Base-by-base conservation (phyloP, 2,113 vertebrate genomes). In the Fregata magnificens region DNA sequence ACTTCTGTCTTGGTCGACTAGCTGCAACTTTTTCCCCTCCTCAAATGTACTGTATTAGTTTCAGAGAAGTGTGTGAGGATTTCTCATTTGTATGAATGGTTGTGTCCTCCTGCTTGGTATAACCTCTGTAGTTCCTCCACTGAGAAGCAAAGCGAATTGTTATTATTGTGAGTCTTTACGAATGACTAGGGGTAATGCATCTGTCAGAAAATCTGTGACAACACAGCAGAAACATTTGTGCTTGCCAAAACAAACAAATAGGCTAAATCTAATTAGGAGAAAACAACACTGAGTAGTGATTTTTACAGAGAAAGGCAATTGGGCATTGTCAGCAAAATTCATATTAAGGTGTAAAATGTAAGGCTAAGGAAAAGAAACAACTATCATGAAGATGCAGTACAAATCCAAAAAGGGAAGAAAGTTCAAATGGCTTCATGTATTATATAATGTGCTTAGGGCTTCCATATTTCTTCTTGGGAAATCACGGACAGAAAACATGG, bases 141-240 rank as follows among this genome's bases (percentile, higher is more conserved):
- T 40, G 47, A 91, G 80, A 59, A 74, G 36, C 47, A 45, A 93
- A 95, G 32, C 63, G 79, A 88, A 31, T 77, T 90, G 63, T 88
- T 92, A 67, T 94, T 90, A 63, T 59, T 90, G 21, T 67, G 59
- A 65, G 19, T 63, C 55, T 93, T 90, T 71, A 78, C 4, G 16
- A 76, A 67, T 34, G 9, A 84, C 88, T 36, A 22, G 58, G 34
- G 47, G 12, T 94, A 58, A 47, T 81, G 69, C 53, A 93, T 61
- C 85, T 92, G 71, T 94, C 90, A 88, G 93, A 80, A 95, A 36
- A 90, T 62, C 56, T 65, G 50, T 79, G 76, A 50, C 71, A 82
- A 36, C 9, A 0, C 32, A 47, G 55, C 63, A 78, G 76, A 93
- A 93, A n/a, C 6, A 6, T 83, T 85, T 2, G 0, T 18, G 58